Evolutionary conservation across 2,113 vertebrate genomes (phyloP), one percentile per base, ranked within the genome.

Genomic region (Amphilophus citrinellus): DNA sequence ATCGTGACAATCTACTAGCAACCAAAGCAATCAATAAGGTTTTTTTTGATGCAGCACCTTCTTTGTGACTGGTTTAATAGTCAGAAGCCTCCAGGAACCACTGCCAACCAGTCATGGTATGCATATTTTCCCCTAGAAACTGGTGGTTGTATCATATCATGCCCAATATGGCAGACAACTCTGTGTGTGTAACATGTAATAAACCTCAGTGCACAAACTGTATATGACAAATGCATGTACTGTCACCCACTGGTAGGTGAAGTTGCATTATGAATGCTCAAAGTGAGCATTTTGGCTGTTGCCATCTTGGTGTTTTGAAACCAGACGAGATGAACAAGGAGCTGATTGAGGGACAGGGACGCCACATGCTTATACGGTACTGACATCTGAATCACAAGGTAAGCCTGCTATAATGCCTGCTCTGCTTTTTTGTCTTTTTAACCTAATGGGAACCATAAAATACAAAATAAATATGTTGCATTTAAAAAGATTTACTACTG

Each of bases 181-280:
- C 2, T 66, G 62, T 44, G n/a, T 4, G 14, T 14, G 11, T 50
- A 1, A 66, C 7, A 2, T 15, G n/a, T 66, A 20, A 42, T 11
- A 65, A 65, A 65, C 62, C 20, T 42, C 62, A 42, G 15, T 44
- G 44, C 63, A 66, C 7, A 66, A n/a, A 24, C 63, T 66, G 39
- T 44, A 24, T 24, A 66, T 44, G 42, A 44, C 4, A 66, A 44
- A 66, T 66, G 63, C 63, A 66, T 66, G 1, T 47, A 44, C 13
- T 66, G n/a, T 66, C 42, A 66, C 37, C 63, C 63, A 66, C 37
- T 66, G 37, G n/a, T 44, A 44, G 63, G 42, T 44, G 63, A 68
- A 68, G 63, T 27, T 27, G 7, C n/a, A 10, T 68, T 1, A 22
- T 27, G 27, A 27, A 27, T 27, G 27, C 27, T 27, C 27, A 27